Evolutionary conservation across 2,113 vertebrate species (phyloP), one percentile per base, ranked within the genome.

Genomic region (Coreoperca whiteheadi): DNA sequence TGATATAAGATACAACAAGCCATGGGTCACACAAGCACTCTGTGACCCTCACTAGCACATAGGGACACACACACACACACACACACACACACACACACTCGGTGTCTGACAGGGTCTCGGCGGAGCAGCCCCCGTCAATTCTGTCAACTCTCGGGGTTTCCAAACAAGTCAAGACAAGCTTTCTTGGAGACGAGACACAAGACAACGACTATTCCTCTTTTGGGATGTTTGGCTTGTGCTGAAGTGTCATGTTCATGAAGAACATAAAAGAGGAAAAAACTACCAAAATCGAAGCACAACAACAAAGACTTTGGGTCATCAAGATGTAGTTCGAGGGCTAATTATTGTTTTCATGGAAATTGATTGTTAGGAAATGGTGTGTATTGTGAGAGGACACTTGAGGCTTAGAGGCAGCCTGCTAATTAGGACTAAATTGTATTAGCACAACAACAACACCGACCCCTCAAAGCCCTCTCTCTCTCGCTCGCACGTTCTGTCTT

Each of bases 371-470:
- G 82, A 67, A 89, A 74, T 51, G 20, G 56, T 74, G 76, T 83
- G 56, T 74, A 66, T 82, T 78, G 79, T 66, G 64, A 88, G 87
- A 79, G 76, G 74, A 83, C 72, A 57, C 78, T 79, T 30, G 28
- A 87, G 76, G 90, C 86, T 91, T 76, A 85, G 72, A 88, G 32
- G 82, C 87, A 85, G 79, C 28, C 65, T 6, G 74, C 85, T 92
- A 92, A 93, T 93, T 92, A 92, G 87, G 48, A 81, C 79, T 89
- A 87, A 92, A 91, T 69, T 85, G 89, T 84, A 77, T 86, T 84
- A 88, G 73, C 20, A 50, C 79, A 87, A 89, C 84, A 89, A 85
- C 86, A 90, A 85, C 77, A 21, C n/a, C 87, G 91, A 91, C 87
- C 90, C 86, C 5, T 61, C 53, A 41, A 74, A 79, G 64, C 78